Conservation (phyloP, 2,888 invertebrate genomes). For the Chorisops tibialis region DNA sequence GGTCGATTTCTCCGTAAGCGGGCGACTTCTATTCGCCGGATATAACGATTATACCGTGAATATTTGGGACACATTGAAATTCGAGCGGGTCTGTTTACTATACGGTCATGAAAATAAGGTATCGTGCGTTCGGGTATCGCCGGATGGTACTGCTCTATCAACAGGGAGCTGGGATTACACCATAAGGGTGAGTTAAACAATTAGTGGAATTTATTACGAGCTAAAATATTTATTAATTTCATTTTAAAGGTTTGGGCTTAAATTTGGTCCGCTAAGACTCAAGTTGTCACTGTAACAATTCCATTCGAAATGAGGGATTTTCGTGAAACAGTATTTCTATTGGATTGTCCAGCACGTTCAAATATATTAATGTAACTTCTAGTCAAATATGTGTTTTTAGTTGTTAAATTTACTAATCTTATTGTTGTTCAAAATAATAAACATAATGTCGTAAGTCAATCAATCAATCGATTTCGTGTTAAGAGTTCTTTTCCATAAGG, state of each 20-base stretch:
- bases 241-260: no score
- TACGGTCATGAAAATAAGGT: conserved; percentile 97
- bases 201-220: no score
- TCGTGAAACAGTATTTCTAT: no score
- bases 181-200: conserved; percentile 67
- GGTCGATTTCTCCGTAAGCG: conserved; percentile 95
- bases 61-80: conserved; percentile 97
- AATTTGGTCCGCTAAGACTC: no score
- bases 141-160: conserved; percentile 95
- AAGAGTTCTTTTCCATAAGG: not conserved
- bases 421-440: not conserved
- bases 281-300: no score
- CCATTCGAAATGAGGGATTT: no score
- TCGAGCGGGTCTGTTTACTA: conserved; percentile 80
- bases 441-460: not conserved
- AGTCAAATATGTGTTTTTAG: not conserved
- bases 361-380: no score
- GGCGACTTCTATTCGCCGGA: conserved; percentile 93
- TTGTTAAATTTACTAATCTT: not conserved
- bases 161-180: conserved; percentile 98
- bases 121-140: conserved; percentile 86
- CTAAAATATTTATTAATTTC: no score
- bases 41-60: conserved; percentile 99
- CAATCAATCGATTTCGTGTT: not conserved
- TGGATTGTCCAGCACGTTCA: no score